phyloP scores from a whole-genome alignment of 2,888 invertebrate genomes.

The Melinopterus prodromus region DNA sequence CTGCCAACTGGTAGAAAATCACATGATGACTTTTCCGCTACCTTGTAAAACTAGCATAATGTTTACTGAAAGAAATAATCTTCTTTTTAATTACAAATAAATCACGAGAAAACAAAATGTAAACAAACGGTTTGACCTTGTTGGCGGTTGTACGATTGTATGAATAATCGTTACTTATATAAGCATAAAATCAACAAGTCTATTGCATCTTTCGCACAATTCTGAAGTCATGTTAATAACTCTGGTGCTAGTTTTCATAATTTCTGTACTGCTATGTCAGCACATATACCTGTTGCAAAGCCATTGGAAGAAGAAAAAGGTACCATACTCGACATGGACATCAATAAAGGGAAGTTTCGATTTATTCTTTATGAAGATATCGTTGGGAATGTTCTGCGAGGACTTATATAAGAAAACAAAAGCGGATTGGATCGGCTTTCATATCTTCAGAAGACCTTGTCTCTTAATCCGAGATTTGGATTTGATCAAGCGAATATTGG shows the following conservation, averaged over 20 bases:
- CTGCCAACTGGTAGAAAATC: too few species aligned
- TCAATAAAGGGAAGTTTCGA: constrained; percentile 58
- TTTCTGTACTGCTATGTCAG: not conserved
- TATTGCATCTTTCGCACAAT: not conserved
- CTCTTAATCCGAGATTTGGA: constrained; percentile 61
- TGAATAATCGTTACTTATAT: not conserved
- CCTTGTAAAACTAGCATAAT: too few species aligned
- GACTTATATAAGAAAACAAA: constrained; percentile 49
- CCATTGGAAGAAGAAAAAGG: not conserved
- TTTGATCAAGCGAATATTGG: constrained; percentile 60
- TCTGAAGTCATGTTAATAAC: not conserved
- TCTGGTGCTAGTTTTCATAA: not conserved
- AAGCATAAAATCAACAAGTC: not conserved
- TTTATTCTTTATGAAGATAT: constrained; percentile 51
- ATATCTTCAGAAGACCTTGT: constrained; percentile 61
- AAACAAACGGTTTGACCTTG: not conserved
- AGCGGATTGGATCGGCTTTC: constrained; percentile 61
- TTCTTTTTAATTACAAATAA: too few species aligned
- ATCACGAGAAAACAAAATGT: not conserved
- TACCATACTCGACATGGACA: constrained; percentile 16
- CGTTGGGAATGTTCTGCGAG: constrained; percentile 50
- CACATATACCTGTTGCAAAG: not conserved
- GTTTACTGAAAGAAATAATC: too few species aligned
- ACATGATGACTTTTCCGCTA: too few species aligned
- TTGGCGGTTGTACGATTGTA: too few species aligned